phyloP scores from a whole-genome alignment of 1,140 invertebrate species.

The Drosophila bocqueti region DNA sequence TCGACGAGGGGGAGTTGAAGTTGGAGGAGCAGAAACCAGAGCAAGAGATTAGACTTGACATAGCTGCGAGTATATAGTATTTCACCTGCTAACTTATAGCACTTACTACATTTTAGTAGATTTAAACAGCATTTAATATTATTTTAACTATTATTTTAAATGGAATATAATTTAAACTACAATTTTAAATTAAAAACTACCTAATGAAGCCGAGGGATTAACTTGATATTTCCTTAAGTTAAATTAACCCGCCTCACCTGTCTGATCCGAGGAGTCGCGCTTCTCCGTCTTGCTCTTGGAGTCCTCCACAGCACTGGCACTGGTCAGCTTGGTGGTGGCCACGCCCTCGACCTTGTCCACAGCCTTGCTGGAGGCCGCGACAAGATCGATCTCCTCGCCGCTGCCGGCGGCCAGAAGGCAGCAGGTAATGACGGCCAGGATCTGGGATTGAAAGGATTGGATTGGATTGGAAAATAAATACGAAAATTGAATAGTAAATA shows the following conservation, averaged over 20 bases:
- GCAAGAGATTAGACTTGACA: background rate
- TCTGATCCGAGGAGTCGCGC: constrained; percentile 73
- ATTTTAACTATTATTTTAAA: too few relatives aligned
- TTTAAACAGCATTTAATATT: background rate
- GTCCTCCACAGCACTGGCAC: constrained; percentile 49
- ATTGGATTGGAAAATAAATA: background rate
- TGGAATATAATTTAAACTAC: too few relatives aligned
- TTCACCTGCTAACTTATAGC: background rate
- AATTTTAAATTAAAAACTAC: too few relatives aligned
- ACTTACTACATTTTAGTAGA: background rate
- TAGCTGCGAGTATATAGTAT: too few relatives aligned
- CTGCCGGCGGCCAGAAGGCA: constrained; percentile 29
- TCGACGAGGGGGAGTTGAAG: background rate
- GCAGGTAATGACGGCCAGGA: constrained; percentile 37
- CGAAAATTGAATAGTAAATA: background rate
- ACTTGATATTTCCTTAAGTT: too few relatives aligned
- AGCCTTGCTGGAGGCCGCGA: constrained; percentile 21
- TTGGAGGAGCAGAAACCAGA: background rate
- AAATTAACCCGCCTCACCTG: constrained; percentile 35
- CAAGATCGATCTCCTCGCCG: constrained; percentile 39
- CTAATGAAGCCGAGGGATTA: too few relatives aligned
- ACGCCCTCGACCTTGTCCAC: constrained; percentile 36
- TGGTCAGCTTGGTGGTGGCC: constrained; percentile 58
- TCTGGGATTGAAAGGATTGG: constrained; percentile 10
- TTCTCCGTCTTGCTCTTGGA: constrained; percentile 73